These are phyloP conservation scores for Lasiommata megera DNA, from an alignment of 2,888 invertebrate genomes.

Conservation along the genomic window DNA sequence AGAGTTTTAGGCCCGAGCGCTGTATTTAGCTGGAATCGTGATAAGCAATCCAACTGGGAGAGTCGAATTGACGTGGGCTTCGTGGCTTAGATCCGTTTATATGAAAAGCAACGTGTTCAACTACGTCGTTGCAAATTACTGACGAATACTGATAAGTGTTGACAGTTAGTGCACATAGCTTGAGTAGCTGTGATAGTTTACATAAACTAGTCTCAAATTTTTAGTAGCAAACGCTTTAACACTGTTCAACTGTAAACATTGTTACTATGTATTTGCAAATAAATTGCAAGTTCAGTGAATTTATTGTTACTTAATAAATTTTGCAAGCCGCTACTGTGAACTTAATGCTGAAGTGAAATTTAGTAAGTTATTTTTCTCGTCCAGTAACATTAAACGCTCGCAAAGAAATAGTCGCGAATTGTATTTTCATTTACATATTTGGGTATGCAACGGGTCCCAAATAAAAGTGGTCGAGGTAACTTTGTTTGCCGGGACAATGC, in stretches of 20 bases:
- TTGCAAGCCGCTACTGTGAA: background rate
- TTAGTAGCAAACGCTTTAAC: background rate
- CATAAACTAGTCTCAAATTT: background rate
- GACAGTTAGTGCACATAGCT: constrained; percentile 74
- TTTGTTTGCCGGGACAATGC: constrained; percentile 64
- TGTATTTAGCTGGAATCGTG: background rate
- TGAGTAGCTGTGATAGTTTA: constrained; percentile 14
- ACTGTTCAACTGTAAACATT: background rate
- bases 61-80: background rate
- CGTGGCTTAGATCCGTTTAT: too few species aligned
- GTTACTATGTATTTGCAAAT: constrained; percentile 2
- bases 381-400: too few species aligned
- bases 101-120: too few species aligned
- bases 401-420: background rate
- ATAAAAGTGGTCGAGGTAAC: constrained; percentile 77
- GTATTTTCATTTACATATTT: constrained; percentile 51
- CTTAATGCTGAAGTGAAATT: background rate
- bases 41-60: background rate
- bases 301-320: background rate
- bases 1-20: constrained; percentile 30
- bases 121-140: too few species aligned
- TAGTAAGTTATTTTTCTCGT: background rate
- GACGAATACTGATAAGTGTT: too few species aligned
- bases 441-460: constrained; percentile 53
- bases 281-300: background rate